phyloP scores from a whole-genome alignment of 2,888 invertebrate species.

The Adineta ricciae region DNA sequence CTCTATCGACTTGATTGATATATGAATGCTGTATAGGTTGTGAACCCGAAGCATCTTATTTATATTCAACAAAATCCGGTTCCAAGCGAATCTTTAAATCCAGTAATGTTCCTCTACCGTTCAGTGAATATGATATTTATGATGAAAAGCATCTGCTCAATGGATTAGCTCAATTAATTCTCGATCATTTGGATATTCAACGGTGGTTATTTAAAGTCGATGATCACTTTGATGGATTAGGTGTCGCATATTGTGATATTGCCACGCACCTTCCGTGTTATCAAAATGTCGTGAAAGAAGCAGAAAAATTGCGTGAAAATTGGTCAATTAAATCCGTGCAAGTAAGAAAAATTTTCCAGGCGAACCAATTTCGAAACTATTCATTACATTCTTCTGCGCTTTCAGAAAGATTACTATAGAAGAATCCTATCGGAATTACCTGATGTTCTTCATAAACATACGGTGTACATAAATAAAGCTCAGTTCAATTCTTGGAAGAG shows the following conservation, averaged over 20 bases:
- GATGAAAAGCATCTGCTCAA: conserved; percentile 48
- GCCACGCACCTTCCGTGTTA: conserved; percentile 44
- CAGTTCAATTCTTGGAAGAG: conserved; percentile 17
- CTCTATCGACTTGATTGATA: not conserved
- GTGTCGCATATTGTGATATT: conserved; percentile 47
- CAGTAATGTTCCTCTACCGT: conserved; percentile 45
- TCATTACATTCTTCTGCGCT: conserved; percentile 16
- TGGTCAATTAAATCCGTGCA: conserved; percentile 42
- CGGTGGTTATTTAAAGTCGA: conserved; percentile 50
- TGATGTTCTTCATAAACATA: conserved; percentile 41
- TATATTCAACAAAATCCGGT: conserved; percentile 49
- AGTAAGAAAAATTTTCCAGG: not conserved
- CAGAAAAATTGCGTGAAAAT: conserved; percentile 45
- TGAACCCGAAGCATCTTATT: conserved; percentile 47
- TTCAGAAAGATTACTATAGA: conserved; percentile 45
- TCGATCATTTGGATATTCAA: conserved; percentile 45
- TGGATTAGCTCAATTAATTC: conserved; percentile 47
- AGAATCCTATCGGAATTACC: conserved; percentile 47
- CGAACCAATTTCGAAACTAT: too few relatives aligned
- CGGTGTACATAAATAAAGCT: conserved; percentile 39
- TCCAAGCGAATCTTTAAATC: conserved; percentile 47
- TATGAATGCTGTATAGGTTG: conserved; percentile 35
- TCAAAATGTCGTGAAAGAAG: conserved; percentile 46
- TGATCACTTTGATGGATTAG: conserved; percentile 47
- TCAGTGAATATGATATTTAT: conserved; percentile 48